phyloP scores from a whole-genome alignment of 2,888 invertebrate species.

The Sinodicranocentrus sp. region DNA sequence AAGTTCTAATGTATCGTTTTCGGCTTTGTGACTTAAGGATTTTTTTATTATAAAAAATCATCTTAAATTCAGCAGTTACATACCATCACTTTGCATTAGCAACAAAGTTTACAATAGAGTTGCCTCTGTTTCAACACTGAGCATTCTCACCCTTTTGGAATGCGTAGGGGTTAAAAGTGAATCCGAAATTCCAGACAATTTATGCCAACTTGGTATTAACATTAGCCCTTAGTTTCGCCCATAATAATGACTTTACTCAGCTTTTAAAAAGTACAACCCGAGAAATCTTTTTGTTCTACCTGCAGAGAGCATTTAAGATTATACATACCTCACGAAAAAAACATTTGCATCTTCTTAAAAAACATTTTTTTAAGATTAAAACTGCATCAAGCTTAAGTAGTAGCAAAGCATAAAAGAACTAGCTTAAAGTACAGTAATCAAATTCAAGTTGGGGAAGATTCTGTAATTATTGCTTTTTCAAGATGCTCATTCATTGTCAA shows the following conservation, averaged over 20 bases:
- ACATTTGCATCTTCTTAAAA: conserved; percentile 45
- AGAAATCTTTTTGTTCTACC: no score
- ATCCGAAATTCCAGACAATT: conserved; percentile 5
- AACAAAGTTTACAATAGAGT: no score
- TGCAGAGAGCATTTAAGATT: conserved; percentile 20
- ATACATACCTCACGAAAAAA: conserved; percentile 42
- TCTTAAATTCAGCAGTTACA: no score
- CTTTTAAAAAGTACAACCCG: no score
- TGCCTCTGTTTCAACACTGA: no score
- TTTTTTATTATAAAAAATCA: no score
- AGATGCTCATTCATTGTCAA: conserved; percentile 4
- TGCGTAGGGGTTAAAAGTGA: no score
- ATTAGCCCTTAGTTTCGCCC: no score
- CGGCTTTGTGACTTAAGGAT: no score
- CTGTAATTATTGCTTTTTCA: background rate
- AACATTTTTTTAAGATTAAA: conserved; percentile 30
- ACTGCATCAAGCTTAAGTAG: conserved; percentile 29
- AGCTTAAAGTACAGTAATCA: background rate
- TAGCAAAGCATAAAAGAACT: background rate
- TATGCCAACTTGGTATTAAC: background rate
- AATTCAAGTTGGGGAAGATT: conserved; percentile 24
- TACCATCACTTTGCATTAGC: no score
- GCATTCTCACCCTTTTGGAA: no score
- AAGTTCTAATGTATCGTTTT: no score
- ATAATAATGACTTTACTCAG: background rate